A percentile compares a stretch with the other conserved stretches of the same genome.
Evolutionary conservation across 2,888 invertebrate species (phyloP).

Genomic region (Lysandra bellargus): DNA sequence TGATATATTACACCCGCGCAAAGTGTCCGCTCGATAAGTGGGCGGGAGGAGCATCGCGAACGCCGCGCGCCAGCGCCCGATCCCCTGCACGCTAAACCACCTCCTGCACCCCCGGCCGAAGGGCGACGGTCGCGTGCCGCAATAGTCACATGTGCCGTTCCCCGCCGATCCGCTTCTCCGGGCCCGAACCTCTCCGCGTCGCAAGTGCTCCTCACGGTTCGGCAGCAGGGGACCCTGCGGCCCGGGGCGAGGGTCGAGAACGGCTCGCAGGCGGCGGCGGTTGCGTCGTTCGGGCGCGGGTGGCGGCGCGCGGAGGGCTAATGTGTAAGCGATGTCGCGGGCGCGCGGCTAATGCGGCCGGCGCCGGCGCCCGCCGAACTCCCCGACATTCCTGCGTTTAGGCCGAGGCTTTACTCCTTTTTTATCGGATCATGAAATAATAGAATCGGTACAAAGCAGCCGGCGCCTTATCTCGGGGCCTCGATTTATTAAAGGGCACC

Average conservation of each 20-base stretch:
- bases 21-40: slow-evolving; percentile 72
- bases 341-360: slow-evolving; percentile 68
- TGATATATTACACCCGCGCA: slow-evolving; percentile 68
- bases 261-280: slow-evolving; percentile 42
- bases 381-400: slow-evolving; percentile 75
- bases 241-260: background rate
- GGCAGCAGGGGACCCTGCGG: background rate
- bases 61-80: slow-evolving; percentile 31
- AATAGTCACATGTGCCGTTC: background rate
- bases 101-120: slow-evolving; percentile 6
- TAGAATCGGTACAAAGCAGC: slow-evolving; percentile 70
- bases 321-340: slow-evolving; percentile 67
- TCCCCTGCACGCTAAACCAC: slow-evolving; percentile 21
- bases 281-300: slow-evolving; percentile 32
- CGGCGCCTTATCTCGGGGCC: slow-evolving; percentile 48
- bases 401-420: slow-evolving; percentile 68
- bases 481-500: slow-evolving; percentile 47
- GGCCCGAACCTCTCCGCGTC: background rate
- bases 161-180: background rate
- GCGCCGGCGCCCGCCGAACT: slow-evolving; percentile 77
- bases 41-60: slow-evolving; percentile 55
- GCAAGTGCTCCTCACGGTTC: background rate
- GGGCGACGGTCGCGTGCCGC: background rate
- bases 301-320: slow-evolving; percentile 58
- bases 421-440: slow-evolving; percentile 75